These are phyloP conservation scores for Hirudo medicinalis DNA, from an alignment of 1,140 invertebrate genomes.

Conservation along the genomic window DNA sequence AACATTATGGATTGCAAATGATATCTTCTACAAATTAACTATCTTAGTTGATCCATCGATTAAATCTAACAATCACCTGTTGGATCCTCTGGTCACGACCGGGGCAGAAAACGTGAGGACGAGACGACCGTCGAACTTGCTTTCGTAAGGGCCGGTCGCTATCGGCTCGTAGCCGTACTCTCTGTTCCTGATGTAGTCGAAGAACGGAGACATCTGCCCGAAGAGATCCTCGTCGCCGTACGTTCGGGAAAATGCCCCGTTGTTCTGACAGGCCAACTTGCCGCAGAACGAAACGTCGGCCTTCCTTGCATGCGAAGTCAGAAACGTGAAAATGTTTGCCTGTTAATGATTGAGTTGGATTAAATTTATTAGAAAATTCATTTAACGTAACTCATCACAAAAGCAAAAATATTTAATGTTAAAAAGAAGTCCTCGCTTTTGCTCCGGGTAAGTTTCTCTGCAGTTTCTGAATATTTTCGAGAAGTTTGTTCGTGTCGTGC, in stretches of 20 bases:
- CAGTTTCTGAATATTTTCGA: neutral
- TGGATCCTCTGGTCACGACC: neutral
- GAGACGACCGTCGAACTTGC: conserved; percentile 25
- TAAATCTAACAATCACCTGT: neutral
- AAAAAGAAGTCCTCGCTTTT: neutral
- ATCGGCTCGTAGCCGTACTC: conserved; percentile 23
- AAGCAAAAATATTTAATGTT: neutral
- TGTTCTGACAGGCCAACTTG: conserved; percentile 20
- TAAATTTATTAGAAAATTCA: no score
- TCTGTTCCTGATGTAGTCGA: conserved; percentile 24
- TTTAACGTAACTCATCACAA: no score
- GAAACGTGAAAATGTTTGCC: conserved; percentile 27
- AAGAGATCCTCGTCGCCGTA: conserved; percentile 26
- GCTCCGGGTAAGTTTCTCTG: neutral
- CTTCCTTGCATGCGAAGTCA: conserved; percentile 26
- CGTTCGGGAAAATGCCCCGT: conserved; percentile 18
- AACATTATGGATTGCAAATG: neutral
- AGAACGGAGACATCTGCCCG: conserved; percentile 26
- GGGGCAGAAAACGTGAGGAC: conserved; percentile 27
- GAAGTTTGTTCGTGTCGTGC: conserved; percentile 25
- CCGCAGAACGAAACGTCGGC: conserved; percentile 24
- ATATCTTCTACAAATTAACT: neutral
- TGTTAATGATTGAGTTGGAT: neutral
- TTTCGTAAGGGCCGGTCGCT: conserved; percentile 27
- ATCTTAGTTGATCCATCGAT: neutral